phyloP scores from a whole-genome alignment of 1,140 invertebrate genomes.

The Leptinotarsa texana region DNA sequence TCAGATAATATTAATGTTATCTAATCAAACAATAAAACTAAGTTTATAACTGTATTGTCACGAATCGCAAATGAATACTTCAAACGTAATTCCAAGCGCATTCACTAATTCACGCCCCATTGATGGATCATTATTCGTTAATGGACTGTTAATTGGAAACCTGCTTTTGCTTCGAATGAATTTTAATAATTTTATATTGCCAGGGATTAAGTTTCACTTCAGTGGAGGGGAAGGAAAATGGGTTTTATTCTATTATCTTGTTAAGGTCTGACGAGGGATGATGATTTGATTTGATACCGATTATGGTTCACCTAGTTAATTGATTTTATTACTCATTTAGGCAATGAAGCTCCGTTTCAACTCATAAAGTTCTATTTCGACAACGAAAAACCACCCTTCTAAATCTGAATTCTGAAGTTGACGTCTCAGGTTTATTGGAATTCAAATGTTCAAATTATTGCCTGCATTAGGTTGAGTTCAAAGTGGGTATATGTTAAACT shows the following conservation, averaged over 20 bases:
- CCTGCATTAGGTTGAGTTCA: too few relatives aligned
- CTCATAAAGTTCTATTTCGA: too few relatives aligned
- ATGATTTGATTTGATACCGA: neutral
- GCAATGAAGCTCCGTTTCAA: too few relatives aligned
- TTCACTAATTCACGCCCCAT: slow-evolving; percentile 24
- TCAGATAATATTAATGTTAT: slow-evolving; percentile 24
- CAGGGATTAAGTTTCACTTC: neutral
- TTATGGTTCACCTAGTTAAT: too few relatives aligned
- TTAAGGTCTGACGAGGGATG: neutral
- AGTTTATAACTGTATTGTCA: slow-evolving; percentile 42
- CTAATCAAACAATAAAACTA: slow-evolving; percentile 42
- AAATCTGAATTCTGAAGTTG: too few relatives aligned
- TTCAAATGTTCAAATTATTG: too few relatives aligned
- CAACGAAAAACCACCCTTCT: too few relatives aligned
- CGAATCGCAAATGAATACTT: slow-evolving; percentile 39
- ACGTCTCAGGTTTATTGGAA: too few relatives aligned
- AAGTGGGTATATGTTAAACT: too few relatives aligned
- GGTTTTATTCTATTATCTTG: neutral
- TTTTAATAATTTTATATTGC: slow-evolving; percentile 21
- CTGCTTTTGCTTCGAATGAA: slow-evolving; percentile 17
- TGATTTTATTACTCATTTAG: too few relatives aligned
- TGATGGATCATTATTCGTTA: slow-evolving; percentile 32
- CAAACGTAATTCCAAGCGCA: slow-evolving; percentile 27
- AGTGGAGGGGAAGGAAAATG: neutral
- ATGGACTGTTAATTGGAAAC: slow-evolving; percentile 32